phyloP scores from a whole-genome alignment of 2,888 invertebrate species.

The Papilio demoleus region DNA sequence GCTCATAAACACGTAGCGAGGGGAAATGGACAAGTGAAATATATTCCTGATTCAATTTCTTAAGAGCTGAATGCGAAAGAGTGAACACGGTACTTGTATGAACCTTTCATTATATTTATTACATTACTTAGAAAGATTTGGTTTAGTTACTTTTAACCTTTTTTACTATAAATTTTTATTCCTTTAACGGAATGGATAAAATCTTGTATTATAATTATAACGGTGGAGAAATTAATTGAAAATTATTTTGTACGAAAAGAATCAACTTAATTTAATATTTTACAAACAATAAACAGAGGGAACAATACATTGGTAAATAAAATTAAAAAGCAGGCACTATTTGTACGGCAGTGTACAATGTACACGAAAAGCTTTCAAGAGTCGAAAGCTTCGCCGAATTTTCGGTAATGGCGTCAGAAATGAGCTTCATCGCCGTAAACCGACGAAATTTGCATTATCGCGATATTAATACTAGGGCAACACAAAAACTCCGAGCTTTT shows the following conservation, averaged over 20 bases:
- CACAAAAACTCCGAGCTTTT: conserved; percentile 56
- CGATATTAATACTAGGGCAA: conserved; percentile 66
- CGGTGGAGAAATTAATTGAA: neutral
- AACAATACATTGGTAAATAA: conserved; percentile 49
- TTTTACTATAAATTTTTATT: no score
- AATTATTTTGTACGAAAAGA: neutral
- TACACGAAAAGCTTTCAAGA: conserved; percentile 65
- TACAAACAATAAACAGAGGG: neutral
- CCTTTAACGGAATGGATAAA: neutral
- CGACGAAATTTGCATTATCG: conserved; percentile 73
- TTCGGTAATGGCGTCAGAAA: conserved; percentile 66
- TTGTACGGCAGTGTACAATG: conserved; percentile 63
- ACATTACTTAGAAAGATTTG: neutral
- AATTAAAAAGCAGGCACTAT: conserved; percentile 63
- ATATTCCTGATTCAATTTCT: conserved; percentile 35
- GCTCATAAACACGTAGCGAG: conserved; percentile 27
- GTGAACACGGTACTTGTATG: conserved; percentile 13
- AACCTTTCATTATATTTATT: conserved; percentile 5
- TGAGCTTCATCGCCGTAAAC: conserved; percentile 60
- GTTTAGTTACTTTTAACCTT: neutral
- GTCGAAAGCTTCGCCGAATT: conserved; percentile 66
- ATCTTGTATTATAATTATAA: neutral
- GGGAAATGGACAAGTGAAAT: conserved; percentile 36
- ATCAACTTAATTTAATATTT: neutral
- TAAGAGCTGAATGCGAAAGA: conserved; percentile 31